phyloP scores from a whole-genome alignment of 64 coral and sea anemone genomes.

The Pocillopora verrucosa region DNA sequence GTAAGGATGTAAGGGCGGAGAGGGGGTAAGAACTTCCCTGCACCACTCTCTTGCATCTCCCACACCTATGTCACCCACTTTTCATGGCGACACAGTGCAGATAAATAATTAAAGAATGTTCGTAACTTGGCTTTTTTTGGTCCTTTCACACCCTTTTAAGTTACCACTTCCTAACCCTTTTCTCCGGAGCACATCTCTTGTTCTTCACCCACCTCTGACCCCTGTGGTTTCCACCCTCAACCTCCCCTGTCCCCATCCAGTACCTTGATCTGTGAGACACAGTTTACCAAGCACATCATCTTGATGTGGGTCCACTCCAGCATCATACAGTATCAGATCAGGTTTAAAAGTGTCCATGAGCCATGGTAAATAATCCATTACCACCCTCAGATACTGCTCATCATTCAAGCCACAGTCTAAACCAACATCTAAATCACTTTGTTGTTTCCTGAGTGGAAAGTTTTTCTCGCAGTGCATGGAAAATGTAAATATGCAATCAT shows the following conservation, averaged over 20 bases:
- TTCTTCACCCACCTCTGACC: not conserved
- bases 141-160: too few species aligned
- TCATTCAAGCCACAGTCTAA: conserved; percentile 52
- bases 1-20: too few species aligned
- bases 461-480: conserved; percentile 72
- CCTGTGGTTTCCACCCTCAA: too few species aligned
- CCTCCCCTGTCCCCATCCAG: not conserved
- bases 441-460: conserved; percentile 60
- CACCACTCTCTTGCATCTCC: too few species aligned
- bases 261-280: conserved; percentile 69
- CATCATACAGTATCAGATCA: conserved; percentile 66
- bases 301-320: conserved; percentile 62
- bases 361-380: conserved; percentile 51
- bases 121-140: too few species aligned
- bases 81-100: too few species aligned
- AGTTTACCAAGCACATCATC: conserved; percentile 61
- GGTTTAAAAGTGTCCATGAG: conserved; percentile 42
- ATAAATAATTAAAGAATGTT: too few species aligned
- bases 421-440: conserved; percentile 61
- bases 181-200: too few species aligned
- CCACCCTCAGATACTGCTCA: conserved; percentile 41
- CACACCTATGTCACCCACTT: too few species aligned
- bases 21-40: not conserved
- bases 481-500: conserved; percentile 53
- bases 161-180: too few species aligned